phyloP scores from a whole-genome alignment of 2,888 invertebrate species.

The Lasioglossum pauxillum region DNA sequence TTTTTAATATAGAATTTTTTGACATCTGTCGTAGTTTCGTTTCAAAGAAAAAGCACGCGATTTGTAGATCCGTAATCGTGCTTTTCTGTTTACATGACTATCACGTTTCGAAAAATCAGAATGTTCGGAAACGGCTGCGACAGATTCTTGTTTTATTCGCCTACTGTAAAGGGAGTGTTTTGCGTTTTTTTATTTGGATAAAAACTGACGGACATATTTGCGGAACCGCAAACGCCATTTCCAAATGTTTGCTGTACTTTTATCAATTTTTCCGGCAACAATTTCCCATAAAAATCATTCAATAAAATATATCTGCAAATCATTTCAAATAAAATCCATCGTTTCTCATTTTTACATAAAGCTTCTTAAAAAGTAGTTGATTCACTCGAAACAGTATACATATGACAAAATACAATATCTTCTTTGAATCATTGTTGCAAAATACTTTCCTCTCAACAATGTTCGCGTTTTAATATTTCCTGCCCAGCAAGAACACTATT shows the following conservation, averaged over 20 bases:
- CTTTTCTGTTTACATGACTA: background rate
- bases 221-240: background rate
- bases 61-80: background rate
- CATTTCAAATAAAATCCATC: background rate
- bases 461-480: background rate
- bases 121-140: background rate
- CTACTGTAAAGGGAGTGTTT: background rate
- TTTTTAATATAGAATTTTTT: background rate
- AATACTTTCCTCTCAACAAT: background rate
- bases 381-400: background rate
- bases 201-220: background rate
- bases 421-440: background rate
- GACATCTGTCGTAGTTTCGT: background rate
- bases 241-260: background rate
- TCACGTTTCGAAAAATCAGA: background rate
- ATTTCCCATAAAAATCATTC: background rate
- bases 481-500: background rate
- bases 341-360: background rate
- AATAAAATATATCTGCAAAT: background rate
- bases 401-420: background rate
- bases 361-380: background rate
- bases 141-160: background rate
- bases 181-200: background rate
- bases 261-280: background rate
- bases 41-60: background rate